Percentiles rank a stretch among this genome's conserved stretches.
Conservation (phyloP, 2,797 vertebrate genomes). For the Agapornis canus region DNA sequence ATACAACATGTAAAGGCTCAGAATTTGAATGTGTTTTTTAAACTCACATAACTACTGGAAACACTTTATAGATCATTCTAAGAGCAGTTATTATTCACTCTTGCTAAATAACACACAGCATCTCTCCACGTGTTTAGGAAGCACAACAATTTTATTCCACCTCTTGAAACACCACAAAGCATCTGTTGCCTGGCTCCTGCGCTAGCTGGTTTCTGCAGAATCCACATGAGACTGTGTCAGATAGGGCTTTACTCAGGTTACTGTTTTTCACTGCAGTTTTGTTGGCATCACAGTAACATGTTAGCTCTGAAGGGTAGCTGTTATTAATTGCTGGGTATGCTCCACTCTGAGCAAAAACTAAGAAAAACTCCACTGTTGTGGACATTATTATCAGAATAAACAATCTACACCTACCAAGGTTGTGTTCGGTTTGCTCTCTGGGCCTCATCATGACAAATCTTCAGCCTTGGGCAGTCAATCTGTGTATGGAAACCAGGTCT, state of each 20-base stretch:
- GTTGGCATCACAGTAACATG: not conserved
- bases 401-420: not conserved
- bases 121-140: not conserved
- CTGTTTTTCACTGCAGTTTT: not conserved
- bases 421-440: not conserved
- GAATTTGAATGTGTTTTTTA: not conserved
- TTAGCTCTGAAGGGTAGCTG: not conserved
- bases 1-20: not conserved
- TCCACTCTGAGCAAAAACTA: not conserved
- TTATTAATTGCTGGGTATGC: not conserved
- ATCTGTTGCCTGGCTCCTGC: not conserved
- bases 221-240: not conserved
- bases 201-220: not conserved
- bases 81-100: not conserved
- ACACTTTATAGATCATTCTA: not conserved
- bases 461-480: not conserved
- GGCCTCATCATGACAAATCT: not conserved
- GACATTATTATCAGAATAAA: not conserved
- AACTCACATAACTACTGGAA: not conserved
- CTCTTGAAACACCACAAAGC: not conserved
- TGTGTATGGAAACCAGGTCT: not conserved
- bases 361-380: not conserved
- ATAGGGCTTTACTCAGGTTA: not conserved
- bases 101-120: not conserved
- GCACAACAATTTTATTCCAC: not conserved